Base-by-base conservation (phyloP, 1,140 invertebrate species). In the Mya arenaria region DNA sequence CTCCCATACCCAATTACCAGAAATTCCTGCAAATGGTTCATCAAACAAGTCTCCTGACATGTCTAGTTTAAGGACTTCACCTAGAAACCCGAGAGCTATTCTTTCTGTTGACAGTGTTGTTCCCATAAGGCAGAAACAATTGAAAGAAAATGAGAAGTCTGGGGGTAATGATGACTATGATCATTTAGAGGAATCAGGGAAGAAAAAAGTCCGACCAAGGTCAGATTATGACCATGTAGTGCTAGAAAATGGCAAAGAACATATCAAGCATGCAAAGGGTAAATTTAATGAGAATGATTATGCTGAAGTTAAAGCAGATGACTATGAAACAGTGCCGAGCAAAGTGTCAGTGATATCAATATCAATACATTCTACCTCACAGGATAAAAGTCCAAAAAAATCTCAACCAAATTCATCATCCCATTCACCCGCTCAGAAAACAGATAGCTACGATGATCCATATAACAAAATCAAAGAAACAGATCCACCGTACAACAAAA, bases 161-260 rank as follows among this genome's bases (percentile, higher is more conserved):
- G 37, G 34, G 48, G 60, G 28, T 13, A 41, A 28, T 39, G 68
- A 73, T 41, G 79, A 82, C 41, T 82, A 82, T 56, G 79, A 82
- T 30, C 79, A 82, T 30, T 72, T 82, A 37, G 79, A 73, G 19
- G 69, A 65, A 48, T 44, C 28, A 39, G 48, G 30, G 4, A 62
- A 82, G 37, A 82, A 73, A 63, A 60, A 62, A 30, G n/a, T 48
- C 2, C 8, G 71, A 63, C 60, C 69, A 4, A 28, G 68, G 23
- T 82, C 79, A 32, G 71, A 82, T 82, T 82, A 82, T 55, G 79
- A 82, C 32, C 79, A 82, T 65, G 79, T 82, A 48, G 79, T 82
- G n/a, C 34, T 82, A 36, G 79, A 73, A 52, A 56, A 30, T 56
- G 69, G 62, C n/a, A 39, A 52, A 52, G 65, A 62, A 39, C 56